Evolutionary conservation across 2,797 vertebrate species (phyloP), one percentile per base, ranked within the genome.

Genomic region (Hybognathus amarus): DNA sequence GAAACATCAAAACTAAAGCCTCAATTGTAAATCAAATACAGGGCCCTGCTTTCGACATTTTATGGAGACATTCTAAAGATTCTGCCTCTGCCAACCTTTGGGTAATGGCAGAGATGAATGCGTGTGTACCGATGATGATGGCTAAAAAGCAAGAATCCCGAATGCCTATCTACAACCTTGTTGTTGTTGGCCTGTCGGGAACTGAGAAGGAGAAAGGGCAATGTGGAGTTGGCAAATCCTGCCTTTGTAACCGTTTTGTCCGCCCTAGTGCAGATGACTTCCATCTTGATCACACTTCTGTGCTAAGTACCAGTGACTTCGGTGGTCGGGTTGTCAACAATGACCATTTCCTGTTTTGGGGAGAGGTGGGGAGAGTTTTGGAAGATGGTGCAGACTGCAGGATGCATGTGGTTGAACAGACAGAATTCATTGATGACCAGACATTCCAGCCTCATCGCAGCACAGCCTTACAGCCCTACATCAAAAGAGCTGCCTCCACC

Each of bases 161-260:
- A 87, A 85, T 94, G 79, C 95, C 96, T 94, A 96, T 93, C 90
- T 97, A 96, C 90, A 95, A 93, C 91, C 89, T 97, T 70, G 95
- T 95, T 82, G 96, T 97, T 94, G 95, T 97, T 92, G 96, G 96
- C 0, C 88, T 97, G 56, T 97, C 96, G 0, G 96, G 96, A 87
- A 97, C 96, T 0, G 96, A 97, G 88, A 97, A 97, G 85, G 96
- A 97, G 87, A 97, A 97, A 27, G 96, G 96, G 0, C 96, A 96
- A 56, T 97, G 96, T 0, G 96, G 96, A 76, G 81, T 97, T 1
- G 96, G 96, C 4, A 97, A 97, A 50, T 97, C 96, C 0, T 97
- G 96, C 89, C 93, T 97, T 5, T 97, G 96, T 85, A 97, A 97
- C 89, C 94, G 96, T 2, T 96, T 96, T 0, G 96, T 96, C 2